These are phyloP conservation scores for Scolopax bukidnonensis DNA, from an alignment of 2,797 vertebrate species.

Conservation along the genomic window DNA sequence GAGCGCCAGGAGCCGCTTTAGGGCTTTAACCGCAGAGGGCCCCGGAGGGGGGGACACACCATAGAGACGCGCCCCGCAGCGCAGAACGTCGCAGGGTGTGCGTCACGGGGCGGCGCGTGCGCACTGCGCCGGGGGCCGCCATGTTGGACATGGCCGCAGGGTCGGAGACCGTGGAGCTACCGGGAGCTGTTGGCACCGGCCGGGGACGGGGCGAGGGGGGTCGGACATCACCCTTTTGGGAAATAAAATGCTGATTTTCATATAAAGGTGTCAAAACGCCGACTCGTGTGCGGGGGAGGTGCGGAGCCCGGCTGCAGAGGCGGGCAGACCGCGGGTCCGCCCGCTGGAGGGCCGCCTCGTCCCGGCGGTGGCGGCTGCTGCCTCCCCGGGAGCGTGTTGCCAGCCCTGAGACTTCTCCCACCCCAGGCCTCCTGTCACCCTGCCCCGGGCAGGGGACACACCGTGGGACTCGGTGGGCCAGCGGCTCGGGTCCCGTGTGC, in stretches of 20 bases:
- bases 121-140: background rate
- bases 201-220: background rate
- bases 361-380: background rate
- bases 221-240: too few relatives aligned
- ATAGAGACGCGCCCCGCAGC: background rate
- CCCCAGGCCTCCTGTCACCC: background rate
- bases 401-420: background rate
- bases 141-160: background rate
- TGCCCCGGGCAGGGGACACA: too few relatives aligned
- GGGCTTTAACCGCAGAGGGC: background rate
- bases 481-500: accelerated
- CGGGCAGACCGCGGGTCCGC: background rate
- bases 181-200: background rate
- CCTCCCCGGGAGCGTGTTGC: background rate
- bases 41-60: background rate
- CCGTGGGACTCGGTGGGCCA: background rate
- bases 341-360: background rate
- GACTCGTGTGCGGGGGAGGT: background rate
- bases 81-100: background rate
- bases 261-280: background rate
- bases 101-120: background rate
- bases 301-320: background rate
- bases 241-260: background rate
- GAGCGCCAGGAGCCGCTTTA: background rate
- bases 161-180: accelerated